Percentiles rank a stretch among this genome's conserved stretches.
phyloP scores from a whole-genome alignment of 1,140 invertebrate species.

The Aphelenchoides besseyi region DNA sequence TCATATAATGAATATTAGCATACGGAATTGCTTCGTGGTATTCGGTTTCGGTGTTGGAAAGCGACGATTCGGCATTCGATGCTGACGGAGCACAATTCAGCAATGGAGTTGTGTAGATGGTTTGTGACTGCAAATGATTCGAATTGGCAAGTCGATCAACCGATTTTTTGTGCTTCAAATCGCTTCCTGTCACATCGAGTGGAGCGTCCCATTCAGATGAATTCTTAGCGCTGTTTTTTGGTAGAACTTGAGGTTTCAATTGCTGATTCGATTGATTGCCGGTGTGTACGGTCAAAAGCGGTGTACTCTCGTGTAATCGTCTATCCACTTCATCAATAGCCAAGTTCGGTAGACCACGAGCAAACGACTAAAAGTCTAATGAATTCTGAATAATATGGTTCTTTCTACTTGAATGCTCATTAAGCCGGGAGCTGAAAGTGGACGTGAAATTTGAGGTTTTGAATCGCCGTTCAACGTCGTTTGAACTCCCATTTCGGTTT shows the following conservation, averaged over 20 bases:
- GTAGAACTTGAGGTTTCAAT: background rate
- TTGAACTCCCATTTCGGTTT: conserved; percentile 18
- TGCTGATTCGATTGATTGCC: background rate
- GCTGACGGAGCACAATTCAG: background rate
- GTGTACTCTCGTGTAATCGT: background rate
- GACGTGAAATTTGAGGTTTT: conserved; percentile 12
- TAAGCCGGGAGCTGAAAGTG: conserved; percentile 44
- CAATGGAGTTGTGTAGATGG: background rate
- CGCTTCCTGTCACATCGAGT: background rate
- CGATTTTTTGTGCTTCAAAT: background rate
- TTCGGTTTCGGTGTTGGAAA: background rate
- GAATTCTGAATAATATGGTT: background rate
- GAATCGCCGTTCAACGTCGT: background rate
- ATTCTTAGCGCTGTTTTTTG: background rate
- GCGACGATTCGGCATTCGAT: background rate
- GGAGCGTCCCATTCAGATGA: background rate
- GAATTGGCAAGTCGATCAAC: background rate
- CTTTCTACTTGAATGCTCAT: conserved; percentile 45
- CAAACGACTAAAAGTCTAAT: conserved; percentile 6
- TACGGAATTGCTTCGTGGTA: conserved; percentile 6
- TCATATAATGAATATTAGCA: conserved; percentile 18
- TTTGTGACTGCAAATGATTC: background rate
- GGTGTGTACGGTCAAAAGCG: background rate
- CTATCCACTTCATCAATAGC: background rate
- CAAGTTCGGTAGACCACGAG: background rate